These are phyloP conservation scores for Pseudomyrmex cubaensis DNA, from an alignment of 1,140 invertebrate species.

Conservation along the genomic window DNA sequence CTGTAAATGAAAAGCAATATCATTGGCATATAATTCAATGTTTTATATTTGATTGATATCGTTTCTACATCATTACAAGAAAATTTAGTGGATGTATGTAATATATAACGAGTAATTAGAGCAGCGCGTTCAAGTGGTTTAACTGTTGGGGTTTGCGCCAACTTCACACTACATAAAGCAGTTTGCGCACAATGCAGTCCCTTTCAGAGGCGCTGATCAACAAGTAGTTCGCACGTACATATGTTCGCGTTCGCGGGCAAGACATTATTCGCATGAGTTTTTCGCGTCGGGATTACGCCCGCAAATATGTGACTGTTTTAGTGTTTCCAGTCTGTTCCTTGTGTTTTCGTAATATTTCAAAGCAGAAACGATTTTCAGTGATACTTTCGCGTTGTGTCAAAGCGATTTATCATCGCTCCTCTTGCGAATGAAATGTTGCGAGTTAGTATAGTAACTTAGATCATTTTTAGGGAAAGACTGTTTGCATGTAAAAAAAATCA, in stretches of 20 bases:
- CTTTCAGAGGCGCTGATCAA: slow-evolving; percentile 35
- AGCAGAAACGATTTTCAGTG: too few species aligned
- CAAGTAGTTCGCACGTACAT: slow-evolving; percentile 41
- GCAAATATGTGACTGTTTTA: background rate
- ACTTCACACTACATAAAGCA: background rate
- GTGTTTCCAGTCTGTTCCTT: background rate
- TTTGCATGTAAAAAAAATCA: too few species aligned
- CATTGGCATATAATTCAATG: too few species aligned
- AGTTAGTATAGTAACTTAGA: too few species aligned
- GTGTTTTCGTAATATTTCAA: background rate
- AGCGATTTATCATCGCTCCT: too few species aligned
- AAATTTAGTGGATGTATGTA: background rate
- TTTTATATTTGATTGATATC: too few species aligned
- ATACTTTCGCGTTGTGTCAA: too few species aligned
- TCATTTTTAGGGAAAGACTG: too few species aligned
- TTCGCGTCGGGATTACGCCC: background rate
- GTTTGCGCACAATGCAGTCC: background rate
- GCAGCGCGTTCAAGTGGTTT: background rate
- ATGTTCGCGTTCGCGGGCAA: background rate
- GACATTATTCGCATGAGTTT: background rate
- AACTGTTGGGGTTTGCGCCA: background rate
- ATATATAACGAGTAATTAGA: background rate
- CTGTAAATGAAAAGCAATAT: too few species aligned
- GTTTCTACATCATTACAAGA: background rate
- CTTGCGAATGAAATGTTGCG: too few species aligned